phyloP scores from a whole-genome alignment of 2,888 invertebrate species.

The Hirtodrosophila cameraria region DNA sequence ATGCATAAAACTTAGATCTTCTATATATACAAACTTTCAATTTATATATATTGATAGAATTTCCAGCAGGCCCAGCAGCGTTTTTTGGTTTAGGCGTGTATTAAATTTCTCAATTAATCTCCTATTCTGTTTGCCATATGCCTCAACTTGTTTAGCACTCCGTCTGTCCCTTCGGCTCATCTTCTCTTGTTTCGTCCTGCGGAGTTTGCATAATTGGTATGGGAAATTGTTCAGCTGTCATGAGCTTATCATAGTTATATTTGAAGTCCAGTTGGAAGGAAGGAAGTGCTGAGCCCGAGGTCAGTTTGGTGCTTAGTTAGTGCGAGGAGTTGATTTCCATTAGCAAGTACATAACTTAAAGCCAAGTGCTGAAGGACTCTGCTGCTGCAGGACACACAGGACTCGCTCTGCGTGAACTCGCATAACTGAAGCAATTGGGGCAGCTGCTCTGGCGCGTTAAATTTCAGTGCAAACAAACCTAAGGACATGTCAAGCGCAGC shows the following conservation, averaged over 20 bases:
- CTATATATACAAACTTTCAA: no score
- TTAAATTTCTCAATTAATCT: slow-evolving; percentile 54
- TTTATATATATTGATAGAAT: slow-evolving; percentile 13
- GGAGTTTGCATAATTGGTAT: slow-evolving; percentile 35
- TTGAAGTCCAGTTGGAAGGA: slow-evolving; percentile 19
- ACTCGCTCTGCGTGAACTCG: slow-evolving; percentile 37
- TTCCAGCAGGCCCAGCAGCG: slow-evolving; percentile 23
- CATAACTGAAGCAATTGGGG: slow-evolving; percentile 56
- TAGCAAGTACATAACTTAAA: slow-evolving; percentile 74
- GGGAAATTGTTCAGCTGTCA: slow-evolving; percentile 33
- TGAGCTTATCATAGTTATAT: slow-evolving; percentile 32
- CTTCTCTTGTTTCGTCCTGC: no score
- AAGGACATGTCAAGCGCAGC: slow-evolving; percentile 76
- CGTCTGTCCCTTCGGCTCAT: no score
- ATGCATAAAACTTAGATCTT: no score
- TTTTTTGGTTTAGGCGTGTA: slow-evolving; percentile 14
- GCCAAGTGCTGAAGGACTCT: slow-evolving; percentile 50
- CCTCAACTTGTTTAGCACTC: slow-evolving; percentile 2
- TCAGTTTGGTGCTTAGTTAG: slow-evolving; percentile 31
- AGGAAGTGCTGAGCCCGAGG: slow-evolving; percentile 14
- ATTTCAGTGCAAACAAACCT: slow-evolving; percentile 73
- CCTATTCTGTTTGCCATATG: slow-evolving; percentile 22
- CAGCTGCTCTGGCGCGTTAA: slow-evolving; percentile 53
- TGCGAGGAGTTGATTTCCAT: slow-evolving; percentile 56
- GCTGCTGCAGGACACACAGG: neutral